Conservation (phyloP, 1,140 invertebrate species). For the Lepidurus apus region DNA sequence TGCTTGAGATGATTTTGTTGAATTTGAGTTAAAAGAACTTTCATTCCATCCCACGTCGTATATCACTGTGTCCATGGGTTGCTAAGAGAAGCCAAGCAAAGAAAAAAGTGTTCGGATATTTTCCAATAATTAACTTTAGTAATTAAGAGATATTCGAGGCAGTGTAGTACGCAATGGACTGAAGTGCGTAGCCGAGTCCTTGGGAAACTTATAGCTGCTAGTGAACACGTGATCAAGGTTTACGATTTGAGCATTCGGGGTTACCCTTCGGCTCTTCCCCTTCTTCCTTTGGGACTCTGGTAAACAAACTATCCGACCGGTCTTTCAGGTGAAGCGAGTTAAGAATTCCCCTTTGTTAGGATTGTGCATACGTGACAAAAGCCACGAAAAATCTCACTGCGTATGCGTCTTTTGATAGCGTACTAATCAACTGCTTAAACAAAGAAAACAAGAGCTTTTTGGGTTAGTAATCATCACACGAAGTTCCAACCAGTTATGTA, state of each 20-base stretch:
- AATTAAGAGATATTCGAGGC: neutral
- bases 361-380: constrained; percentile 9
- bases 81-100: neutral
- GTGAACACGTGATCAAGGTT: neutral
- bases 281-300: neutral
- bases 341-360: neutral
- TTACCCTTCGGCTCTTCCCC: neutral
- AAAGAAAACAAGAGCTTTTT: neutral
- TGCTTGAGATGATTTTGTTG: neutral
- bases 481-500: too few species aligned
- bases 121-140: neutral
- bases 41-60: constrained; percentile 14
- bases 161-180: neutral
- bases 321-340: neutral
- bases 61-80: neutral
- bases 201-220: neutral
- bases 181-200: neutral
- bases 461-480: too few species aligned
- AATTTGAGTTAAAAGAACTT: constrained; percentile 1
- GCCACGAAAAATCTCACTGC: neutral
- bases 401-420: neutral
- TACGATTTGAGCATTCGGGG: neutral
- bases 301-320: neutral
- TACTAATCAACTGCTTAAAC: neutral
- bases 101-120: neutral